Percentiles rank a stretch among this genome's conserved stretches.
These are phyloP conservation scores for Phaonia tiefii DNA, from an alignment of 2,888 invertebrate species.

Conservation along the genomic window DNA sequence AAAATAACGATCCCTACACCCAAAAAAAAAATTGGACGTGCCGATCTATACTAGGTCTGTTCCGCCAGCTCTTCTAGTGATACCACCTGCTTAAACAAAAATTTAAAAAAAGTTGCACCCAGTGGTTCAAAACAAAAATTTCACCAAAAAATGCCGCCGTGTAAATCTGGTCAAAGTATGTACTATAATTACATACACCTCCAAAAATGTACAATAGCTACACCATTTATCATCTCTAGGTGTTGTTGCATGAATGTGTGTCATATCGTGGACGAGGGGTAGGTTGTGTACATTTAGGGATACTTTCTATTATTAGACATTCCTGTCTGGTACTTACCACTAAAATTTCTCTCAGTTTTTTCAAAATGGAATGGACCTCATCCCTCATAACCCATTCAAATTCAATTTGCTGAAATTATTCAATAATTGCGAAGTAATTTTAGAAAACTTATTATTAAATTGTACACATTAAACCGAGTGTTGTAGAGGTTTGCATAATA, in stretches of 20 bases:
- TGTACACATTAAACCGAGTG: conserved; percentile 51
- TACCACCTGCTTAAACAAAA: too few species aligned
- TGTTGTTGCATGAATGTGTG: conserved; percentile 14
- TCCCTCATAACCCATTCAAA: conserved; percentile 95
- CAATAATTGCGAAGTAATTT: conserved; percentile 74
- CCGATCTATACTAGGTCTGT: too few species aligned
- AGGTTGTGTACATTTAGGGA: not conserved
- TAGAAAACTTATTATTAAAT: too few species aligned
- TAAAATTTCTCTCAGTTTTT: conserved; percentile 90
- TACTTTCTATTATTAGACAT: conserved; percentile 10
- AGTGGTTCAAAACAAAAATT: too few species aligned
- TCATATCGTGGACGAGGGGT: not conserved
- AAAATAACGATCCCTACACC: too few species aligned
- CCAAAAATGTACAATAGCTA: too few species aligned
- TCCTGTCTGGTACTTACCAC: conserved; percentile 83
- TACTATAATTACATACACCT: too few species aligned
- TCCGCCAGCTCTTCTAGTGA: too few species aligned
- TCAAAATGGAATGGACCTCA: conserved; percentile 91
- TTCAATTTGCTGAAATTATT: conserved; percentile 89
- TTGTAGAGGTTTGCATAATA: conserved; percentile 1
- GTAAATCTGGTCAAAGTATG: too few species aligned
- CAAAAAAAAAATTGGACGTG: too few species aligned
- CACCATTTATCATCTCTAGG: not conserved
- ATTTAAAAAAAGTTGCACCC: too few species aligned
- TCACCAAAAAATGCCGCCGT: too few species aligned